Base-by-base conservation (phyloP, 2,888 invertebrate genomes). In the Eilema caniola region DNA sequence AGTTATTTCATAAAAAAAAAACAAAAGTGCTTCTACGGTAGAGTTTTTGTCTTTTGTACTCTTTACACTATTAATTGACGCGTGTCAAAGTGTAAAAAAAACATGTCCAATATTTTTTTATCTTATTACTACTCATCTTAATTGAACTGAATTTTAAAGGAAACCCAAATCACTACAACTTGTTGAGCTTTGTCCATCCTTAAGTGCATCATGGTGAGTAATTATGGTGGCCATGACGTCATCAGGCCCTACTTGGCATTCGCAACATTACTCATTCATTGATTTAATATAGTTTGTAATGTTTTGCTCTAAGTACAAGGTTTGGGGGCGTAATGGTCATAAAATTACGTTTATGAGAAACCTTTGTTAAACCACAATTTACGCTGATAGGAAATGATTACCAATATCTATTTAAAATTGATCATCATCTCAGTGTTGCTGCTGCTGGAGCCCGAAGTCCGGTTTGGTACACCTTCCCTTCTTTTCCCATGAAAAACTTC, bases 141-240 rank as follows among this genome's bases (percentile, higher is more conserved):
- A 53, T 10, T n/a, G 53, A 53, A 53, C 7, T 20, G 53, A 47
- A 16, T 33, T 8, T 53, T n/a, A 20, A 47, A 16, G 24, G 23
- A 24, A 57, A 24, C 57, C 23, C n/a, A 16, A 31, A 57, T 20
- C 16, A 25, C n/a, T 16, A 56, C 56, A 5, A 14, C 8, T 16
- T 56, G 33, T 67, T 56, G 67, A 67, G 33, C 67, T 62, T 67
- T 67, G 56, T 7, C 24, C 62, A 56, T 61, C 28, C 41, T 62
- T 23, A 61, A 67, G 23, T 53, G 31, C 61, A 61, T 67, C 47
- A 47, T 16, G 47, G 33, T 57, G 66, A 66, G 24, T 23, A 33
- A 57, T 33, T 33, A 66, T 57, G 31, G 41, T n/a, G 25, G 3
- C 12, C n/a, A 25, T 66, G 66, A 59, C 59, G 66, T 66, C 59